A percentile compares a stretch with the other conserved stretches of the same genome.
Conservation (phyloP, 2,113 vertebrate genomes). For the Urocolius indicus region DNA sequence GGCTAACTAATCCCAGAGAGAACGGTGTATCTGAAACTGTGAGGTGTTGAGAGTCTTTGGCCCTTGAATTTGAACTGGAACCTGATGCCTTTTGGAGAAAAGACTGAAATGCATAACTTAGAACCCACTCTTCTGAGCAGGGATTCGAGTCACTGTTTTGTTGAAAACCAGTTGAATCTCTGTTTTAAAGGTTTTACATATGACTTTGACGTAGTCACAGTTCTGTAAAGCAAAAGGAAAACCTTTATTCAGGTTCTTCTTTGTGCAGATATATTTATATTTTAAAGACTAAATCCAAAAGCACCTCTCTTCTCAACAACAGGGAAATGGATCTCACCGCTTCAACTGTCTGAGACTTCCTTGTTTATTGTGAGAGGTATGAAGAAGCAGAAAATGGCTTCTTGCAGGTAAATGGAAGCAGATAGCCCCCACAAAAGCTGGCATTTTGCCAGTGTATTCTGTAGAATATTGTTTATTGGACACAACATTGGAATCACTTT, state of each 20-base stretch:
- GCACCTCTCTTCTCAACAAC: background rate
- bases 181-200: background rate
- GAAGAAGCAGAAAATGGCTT: background rate
- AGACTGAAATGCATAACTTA: background rate
- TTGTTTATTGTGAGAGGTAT: background rate
- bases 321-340: background rate
- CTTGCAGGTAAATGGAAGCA: background rate
- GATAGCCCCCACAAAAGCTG: no score
- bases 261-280: background rate
- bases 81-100: background rate
- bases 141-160: no score
- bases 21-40: background rate
- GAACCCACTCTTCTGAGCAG: background rate
- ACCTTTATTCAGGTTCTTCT: background rate
- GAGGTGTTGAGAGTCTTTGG: background rate
- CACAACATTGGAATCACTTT: background rate
- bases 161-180: background rate
- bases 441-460: background rate
- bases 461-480: background rate
- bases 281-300: background rate
- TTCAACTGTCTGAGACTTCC: no score
- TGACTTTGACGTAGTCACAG: no score
- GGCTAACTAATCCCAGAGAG: background rate
- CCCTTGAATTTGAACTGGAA: background rate
- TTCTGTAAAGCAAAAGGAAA: background rate